phyloP scores from a whole-genome alignment of 2,113 vertebrate species.

The Rafetus swinhoei region DNA sequence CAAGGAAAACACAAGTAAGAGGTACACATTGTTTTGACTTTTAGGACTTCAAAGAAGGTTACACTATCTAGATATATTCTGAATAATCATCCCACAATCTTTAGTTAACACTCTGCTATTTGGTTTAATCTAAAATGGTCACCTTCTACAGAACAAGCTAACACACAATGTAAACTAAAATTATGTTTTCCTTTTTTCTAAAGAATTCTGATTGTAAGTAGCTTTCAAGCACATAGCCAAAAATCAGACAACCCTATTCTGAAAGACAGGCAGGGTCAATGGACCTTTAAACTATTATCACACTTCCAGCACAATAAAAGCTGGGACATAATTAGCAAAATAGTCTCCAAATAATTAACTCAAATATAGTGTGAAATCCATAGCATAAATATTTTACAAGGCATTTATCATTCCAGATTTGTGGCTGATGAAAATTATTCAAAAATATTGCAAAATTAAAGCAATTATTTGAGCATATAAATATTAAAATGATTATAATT shows the following conservation, averaged over 20 bases:
- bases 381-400: not conserved
- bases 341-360: not conserved
- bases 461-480: not conserved
- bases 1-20: not conserved
- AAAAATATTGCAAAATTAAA: not conserved
- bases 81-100: not conserved
- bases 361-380: not conserved
- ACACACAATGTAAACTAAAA: not conserved
- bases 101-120: not conserved
- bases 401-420: not conserved
- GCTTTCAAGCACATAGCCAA: not conserved
- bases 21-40: not conserved
- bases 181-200: not conserved
- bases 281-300: not conserved
- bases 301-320: not conserved
- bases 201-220: not conserved
- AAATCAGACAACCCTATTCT: not conserved
- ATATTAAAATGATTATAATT: not conserved
- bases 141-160: not conserved
- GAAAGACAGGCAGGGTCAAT: not conserved
- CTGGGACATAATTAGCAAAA: not conserved
- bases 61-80: constrained; percentile 6
- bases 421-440: not conserved
- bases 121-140: not conserved
- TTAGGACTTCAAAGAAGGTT: not conserved